A percentile compares a stretch with the other conserved stretches of the same genome.
Conservation (phyloP, 2,797 vertebrate genomes). For the Pangasius krempfi region DNA sequence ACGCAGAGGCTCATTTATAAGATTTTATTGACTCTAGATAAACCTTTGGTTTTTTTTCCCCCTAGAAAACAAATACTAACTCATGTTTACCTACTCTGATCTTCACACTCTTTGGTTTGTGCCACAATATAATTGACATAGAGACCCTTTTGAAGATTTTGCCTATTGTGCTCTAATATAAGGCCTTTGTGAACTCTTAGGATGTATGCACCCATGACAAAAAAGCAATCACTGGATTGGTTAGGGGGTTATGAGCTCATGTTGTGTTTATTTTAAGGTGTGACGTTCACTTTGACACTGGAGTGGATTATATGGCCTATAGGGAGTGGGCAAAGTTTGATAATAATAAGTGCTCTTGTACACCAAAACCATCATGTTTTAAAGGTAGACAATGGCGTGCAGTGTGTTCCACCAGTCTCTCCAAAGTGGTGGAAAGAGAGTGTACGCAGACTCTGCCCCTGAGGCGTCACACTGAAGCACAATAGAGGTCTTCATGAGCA, state of each 20-base stretch:
- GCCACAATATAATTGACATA: background rate
- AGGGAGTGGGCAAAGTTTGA: slow-evolving; percentile 45
- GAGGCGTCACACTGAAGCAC: slow-evolving; percentile 52
- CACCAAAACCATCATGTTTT: slow-evolving; percentile 9
- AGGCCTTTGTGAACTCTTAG: background rate
- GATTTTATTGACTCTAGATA: background rate
- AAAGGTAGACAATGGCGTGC: slow-evolving; percentile 54
- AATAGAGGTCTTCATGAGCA: slow-evolving; percentile 59
- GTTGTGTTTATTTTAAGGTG: slow-evolving; percentile 29
- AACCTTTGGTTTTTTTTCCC: background rate
- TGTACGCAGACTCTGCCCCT: slow-evolving; percentile 38
- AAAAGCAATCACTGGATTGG: background rate
- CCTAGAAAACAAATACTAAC: background rate
- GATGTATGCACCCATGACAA: background rate
- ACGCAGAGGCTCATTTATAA: background rate
- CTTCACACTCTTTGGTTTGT: background rate
- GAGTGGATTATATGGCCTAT: slow-evolving; percentile 38
- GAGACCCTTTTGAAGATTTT: background rate
- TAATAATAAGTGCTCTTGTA: slow-evolving; percentile 56
- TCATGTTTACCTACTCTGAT: background rate
- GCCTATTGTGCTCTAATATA: background rate
- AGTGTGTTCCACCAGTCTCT: slow-evolving; percentile 56
- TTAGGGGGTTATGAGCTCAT: background rate
- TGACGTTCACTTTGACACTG: slow-evolving; percentile 23
- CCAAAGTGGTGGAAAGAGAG: slow-evolving; percentile 58